phyloP scores from a whole-genome alignment of 2,888 invertebrate species.

The Sipha maydis region DNA sequence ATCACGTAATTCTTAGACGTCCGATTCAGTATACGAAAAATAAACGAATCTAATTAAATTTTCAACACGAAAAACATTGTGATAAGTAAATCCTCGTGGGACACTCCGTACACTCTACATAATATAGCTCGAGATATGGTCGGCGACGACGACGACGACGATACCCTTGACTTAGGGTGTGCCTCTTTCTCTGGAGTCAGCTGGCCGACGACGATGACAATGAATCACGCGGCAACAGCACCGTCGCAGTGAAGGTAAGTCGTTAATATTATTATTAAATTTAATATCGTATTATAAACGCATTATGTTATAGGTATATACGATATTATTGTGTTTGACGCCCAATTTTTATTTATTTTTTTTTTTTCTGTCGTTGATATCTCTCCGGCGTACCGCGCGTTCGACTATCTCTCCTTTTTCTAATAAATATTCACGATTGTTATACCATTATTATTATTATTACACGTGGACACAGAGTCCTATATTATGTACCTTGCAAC shows the following conservation, averaged over 20 bases:
- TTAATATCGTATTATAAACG: slow-evolving; percentile 23
- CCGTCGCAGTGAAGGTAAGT: slow-evolving; percentile 8
- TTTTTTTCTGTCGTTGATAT: slow-evolving; percentile 19
- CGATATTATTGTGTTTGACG: slow-evolving; percentile 13
- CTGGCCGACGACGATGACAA: slow-evolving; percentile 20
- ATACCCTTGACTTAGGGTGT: slow-evolving; percentile 39
- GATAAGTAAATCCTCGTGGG: no score
- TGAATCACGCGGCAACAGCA: slow-evolving; percentile 17
- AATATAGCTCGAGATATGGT: neutral
- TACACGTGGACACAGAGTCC: slow-evolving; percentile 32
- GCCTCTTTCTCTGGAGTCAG: slow-evolving; percentile 15
- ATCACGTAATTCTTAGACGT: no score
- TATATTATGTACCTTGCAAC: neutral
- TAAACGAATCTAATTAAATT: no score
- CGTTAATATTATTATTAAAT: slow-evolving; percentile 29
- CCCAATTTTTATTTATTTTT: slow-evolving; percentile 43
- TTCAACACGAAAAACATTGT: no score
- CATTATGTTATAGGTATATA: slow-evolving; percentile 22
- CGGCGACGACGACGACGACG: neutral
- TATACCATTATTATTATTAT: slow-evolving; percentile 36
- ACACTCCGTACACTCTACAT: no score
- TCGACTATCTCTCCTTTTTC: slow-evolving; percentile 19
- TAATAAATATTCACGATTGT: slow-evolving; percentile 61
- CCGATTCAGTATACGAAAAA: no score
- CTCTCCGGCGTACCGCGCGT: neutral